Conservation (phyloP, 2,113 vertebrate genomes). For the Cottus gobio region DNA sequence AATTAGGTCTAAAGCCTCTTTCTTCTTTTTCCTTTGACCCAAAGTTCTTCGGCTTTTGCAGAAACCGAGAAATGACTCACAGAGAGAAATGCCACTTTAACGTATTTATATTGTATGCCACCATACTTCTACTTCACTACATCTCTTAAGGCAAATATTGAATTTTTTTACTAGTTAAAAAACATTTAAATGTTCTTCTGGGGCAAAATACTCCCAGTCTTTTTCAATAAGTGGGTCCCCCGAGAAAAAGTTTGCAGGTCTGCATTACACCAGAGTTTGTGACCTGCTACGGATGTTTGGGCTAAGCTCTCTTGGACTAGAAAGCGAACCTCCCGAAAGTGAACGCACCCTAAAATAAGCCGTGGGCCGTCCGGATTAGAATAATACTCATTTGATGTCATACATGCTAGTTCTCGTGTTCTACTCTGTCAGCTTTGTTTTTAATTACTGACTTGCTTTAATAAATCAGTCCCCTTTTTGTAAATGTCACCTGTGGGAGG, state of each 20-base stretch:
- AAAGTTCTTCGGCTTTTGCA: constrained; percentile 8
- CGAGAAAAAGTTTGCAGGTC: neutral
- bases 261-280: neutral
- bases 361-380: neutral
- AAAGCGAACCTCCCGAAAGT: neutral
- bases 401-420: constrained; percentile 19
- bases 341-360: neutral
- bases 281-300: neutral
- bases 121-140: neutral
- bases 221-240: neutral
- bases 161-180: neutral
- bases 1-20: constrained; percentile 18
- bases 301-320: no score
- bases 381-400: neutral
- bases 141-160: neutral
- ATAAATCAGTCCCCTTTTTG: constrained; percentile 46
- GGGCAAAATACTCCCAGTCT: no score
- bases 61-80: constrained; percentile 19
- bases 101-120: neutral
- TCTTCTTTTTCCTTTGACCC: constrained; percentile 7
- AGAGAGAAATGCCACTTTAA: constrained; percentile 8
- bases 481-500: constrained; percentile 65
- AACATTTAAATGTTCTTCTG: neutral
- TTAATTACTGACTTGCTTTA: constrained; percentile 39
- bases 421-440: constrained; percentile 30